Percentiles rank a stretch among this genome's conserved stretches.
These are phyloP conservation scores for Zootermopsis nevadensis DNA, from an alignment of 2,888 invertebrate species.

Conservation along the genomic window DNA sequence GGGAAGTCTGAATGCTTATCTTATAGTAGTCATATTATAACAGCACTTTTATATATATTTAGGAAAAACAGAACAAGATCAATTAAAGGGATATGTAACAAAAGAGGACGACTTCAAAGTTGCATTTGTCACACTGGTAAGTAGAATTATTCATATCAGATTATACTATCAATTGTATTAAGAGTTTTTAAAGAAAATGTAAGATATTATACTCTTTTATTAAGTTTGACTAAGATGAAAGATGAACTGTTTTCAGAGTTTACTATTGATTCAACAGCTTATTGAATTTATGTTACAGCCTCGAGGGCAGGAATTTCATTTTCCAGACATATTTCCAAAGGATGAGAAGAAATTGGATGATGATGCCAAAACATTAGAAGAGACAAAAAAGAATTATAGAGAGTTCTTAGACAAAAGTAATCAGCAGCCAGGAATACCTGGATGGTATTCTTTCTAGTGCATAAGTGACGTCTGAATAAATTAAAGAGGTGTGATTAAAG, in stretches of 20 bases:
- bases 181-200: not conserved
- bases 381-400: slow-evolving; percentile 71
- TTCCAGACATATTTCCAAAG: slow-evolving; percentile 76
- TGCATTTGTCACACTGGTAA: slow-evolving; percentile 84
- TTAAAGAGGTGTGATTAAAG: no score
- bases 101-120: slow-evolving; percentile 87
- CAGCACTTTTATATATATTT: slow-evolving; percentile 50
- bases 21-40: not conserved
- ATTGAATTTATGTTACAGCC: slow-evolving; percentile 69
- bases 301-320: slow-evolving; percentile 77
- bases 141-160: slow-evolving; percentile 53
- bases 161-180: not conserved
- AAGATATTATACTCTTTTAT: not conserved
- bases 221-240: not conserved
- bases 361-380: slow-evolving; percentile 71
- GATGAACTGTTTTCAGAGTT: not conserved
- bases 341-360: slow-evolving; percentile 61
- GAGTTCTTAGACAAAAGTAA: slow-evolving; percentile 73
- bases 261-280: slow-evolving; percentile 12
- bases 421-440: slow-evolving; percentile 77
- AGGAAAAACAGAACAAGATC: slow-evolving; percentile 68
- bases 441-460: slow-evolving; percentile 79
- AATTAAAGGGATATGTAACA: slow-evolving; percentile 72
- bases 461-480: not conserved
- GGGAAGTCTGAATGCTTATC: no score